A percentile compares a stretch with the other conserved stretches of the same genome.
These are phyloP conservation scores for Chrysolina americana DNA, from an alignment of 2,888 invertebrate genomes.

Conservation along the genomic window DNA sequence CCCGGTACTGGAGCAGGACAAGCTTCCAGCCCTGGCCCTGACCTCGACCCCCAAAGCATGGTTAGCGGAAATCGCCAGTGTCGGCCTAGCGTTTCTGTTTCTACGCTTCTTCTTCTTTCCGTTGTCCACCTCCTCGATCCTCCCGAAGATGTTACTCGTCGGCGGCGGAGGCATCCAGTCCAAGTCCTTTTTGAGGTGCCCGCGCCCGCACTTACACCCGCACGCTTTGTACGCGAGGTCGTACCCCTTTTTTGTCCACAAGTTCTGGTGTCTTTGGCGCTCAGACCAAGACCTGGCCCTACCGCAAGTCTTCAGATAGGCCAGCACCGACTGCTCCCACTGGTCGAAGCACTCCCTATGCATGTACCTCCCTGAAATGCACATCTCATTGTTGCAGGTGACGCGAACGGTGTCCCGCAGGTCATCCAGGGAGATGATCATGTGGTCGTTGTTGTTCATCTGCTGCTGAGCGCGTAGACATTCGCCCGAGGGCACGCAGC, in stretches of 20 bases:
- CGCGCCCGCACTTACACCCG: conserved; percentile 93
- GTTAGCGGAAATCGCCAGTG: conserved; percentile 74
- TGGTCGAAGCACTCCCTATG: conserved; percentile 95
- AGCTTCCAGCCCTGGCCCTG: conserved; percentile 81
- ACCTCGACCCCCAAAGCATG: conserved; percentile 68
- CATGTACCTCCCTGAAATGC: conserved; percentile 92
- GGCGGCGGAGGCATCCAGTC: conserved; percentile 88
- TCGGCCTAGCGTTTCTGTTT: conserved; percentile 74
- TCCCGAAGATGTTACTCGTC: conserved; percentile 70
- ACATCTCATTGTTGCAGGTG: conserved; percentile 95
- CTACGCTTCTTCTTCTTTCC: conserved; percentile 75
- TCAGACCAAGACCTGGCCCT: conserved; percentile 96
- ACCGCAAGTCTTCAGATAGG: conserved; percentile 91
- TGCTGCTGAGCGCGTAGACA: conserved; percentile 78
- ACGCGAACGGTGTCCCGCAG: conserved; percentile 89
- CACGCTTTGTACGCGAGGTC: conserved; percentile 96
- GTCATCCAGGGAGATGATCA: conserved; percentile 77
- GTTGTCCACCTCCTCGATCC: conserved; percentile 72
- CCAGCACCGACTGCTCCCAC: conserved; percentile 92
- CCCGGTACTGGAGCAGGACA: conserved; percentile 81
- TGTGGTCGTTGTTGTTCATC: conserved; percentile 68
- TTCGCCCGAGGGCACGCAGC: conserved; percentile 88
- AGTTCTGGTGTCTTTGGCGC: conserved; percentile 92
- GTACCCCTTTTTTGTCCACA: conserved; percentile 98
- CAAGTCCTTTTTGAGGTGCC: conserved; percentile 94